These are phyloP conservation scores for Brachionus manjavacas DNA, from an alignment of 1,140 invertebrate genomes.

Conservation along the genomic window DNA sequence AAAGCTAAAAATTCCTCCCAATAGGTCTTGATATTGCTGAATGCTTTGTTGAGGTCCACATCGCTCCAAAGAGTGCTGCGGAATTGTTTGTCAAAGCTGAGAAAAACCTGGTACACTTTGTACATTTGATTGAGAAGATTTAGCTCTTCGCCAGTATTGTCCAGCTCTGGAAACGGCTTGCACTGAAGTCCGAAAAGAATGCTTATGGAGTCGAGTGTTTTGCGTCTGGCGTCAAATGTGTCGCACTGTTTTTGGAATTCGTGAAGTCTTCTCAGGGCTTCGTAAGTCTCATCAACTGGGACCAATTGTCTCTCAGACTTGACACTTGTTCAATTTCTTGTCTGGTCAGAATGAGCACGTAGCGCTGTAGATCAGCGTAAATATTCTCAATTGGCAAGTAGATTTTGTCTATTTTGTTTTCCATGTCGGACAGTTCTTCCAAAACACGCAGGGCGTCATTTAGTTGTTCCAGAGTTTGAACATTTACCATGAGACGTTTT, in stretches of 20 bases:
- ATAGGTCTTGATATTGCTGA: background rate
- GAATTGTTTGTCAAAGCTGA: conserved; percentile 55
- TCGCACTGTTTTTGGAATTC: conserved; percentile 54
- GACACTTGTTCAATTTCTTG: too few relatives aligned
- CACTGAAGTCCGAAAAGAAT: conserved; percentile 56
- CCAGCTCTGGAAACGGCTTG: conserved; percentile 57
- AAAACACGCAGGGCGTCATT: too few relatives aligned
- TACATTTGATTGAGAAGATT: conserved; percentile 56
- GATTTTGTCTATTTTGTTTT: too few relatives aligned
- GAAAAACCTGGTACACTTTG: too few relatives aligned
- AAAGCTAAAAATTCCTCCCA: conserved; percentile 26
- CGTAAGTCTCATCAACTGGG: conserved; percentile 50
- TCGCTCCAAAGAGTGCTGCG: conserved; percentile 56
- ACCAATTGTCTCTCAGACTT: too few relatives aligned
- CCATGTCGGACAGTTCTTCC: too few relatives aligned
- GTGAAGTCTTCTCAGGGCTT: conserved; percentile 52
- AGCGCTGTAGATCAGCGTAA: too few relatives aligned
- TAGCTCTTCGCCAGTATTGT: conserved; percentile 57
- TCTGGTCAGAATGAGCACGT: too few relatives aligned
- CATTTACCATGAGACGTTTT: too few relatives aligned
- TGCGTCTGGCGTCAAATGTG: conserved; percentile 52
- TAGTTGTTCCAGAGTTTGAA: too few relatives aligned
- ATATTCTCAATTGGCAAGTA: too few relatives aligned
- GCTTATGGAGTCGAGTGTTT: conserved; percentile 56
- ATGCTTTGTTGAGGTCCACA: conserved; percentile 44